Percentiles rank a stretch among this genome's conserved stretches.
Evolutionary conservation across 1,140 invertebrate species (phyloP).

Genomic region (Vanessa tameamea): DNA sequence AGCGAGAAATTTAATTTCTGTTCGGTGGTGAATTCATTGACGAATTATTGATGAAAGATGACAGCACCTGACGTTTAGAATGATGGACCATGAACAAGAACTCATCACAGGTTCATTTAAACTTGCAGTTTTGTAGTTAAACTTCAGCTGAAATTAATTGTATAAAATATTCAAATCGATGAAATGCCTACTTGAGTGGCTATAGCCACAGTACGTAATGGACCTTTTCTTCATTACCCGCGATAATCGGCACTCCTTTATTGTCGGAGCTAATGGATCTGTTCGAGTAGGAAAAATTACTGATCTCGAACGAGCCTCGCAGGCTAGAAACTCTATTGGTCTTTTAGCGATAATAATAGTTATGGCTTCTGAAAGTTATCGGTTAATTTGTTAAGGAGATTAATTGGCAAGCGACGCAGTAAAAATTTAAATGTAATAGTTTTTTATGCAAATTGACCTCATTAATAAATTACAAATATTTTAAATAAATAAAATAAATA

Average conservation of each 20-base stretch:
- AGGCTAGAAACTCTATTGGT: slow-evolving; percentile 17
- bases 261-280: slow-evolving; percentile 10
- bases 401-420: slow-evolving; percentile 15
- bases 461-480: too few species aligned
- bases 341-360: slow-evolving; percentile 13
- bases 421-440: not conserved
- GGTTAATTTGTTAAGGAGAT: slow-evolving; percentile 20
- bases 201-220: not conserved
- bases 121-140: too few species aligned
- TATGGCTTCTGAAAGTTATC: slow-evolving; percentile 16
- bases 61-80: too few species aligned
- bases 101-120: too few species aligned
- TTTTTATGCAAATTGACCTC: too few species aligned
- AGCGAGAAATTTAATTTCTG: too few species aligned
- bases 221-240: slow-evolving; percentile 8
- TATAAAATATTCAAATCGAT: not conserved
- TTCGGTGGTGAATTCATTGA: too few species aligned
- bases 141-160: not conserved
- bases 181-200: not conserved
- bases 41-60: too few species aligned
- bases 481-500: too few species aligned
- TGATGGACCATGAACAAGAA: too few species aligned
- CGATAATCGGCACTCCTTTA: slow-evolving; percentile 9
- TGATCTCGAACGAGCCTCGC: slow-evolving; percentile 2
- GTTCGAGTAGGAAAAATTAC: slow-evolving; percentile 15